Base-by-base conservation (phyloP, 1,140 invertebrate species). In the Oedothorax gibbosus region DNA sequence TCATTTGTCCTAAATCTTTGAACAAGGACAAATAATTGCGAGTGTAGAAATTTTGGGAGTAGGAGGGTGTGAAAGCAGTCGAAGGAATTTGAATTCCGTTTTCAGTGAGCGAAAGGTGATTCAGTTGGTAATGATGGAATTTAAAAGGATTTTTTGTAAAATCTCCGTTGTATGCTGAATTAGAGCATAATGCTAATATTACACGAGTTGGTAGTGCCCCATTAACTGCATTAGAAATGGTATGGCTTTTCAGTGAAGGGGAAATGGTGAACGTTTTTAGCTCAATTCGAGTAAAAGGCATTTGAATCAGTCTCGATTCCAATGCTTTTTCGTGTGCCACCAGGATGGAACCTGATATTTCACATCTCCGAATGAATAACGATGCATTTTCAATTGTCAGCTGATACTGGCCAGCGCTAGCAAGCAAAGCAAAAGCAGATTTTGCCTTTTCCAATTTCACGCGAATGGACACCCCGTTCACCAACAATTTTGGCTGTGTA, bases 101-200 rank as follows among this genome's bases (percentile, higher is more conserved):
- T 20, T 66, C 64, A 4, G 64, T 15, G 3, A 66, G 21, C 10
- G 64, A 66, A 21, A 66, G n/a, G 21, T 66, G 21, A 18, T 20
- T 66, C 18, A 66, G 21, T 11, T 66, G n/a, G 35, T 68, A 66
- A 66, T 66, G n/a, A 11, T 66, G n/a, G 64, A 66, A 66, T 18
- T 66, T 66, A 21, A 66, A 66, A 3, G 64, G 64, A 66, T 66
- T 66, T 20, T 66, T 66, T 66, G n/a, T 66, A 9, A 66, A 66
- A 66, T 66, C 64, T 5, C 64, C 64, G 18, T 66, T 66, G 7
- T 18, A 66, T 66, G 64, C 64, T 18, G 64, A 7, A 12, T 66
- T 66, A 66, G 64, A 66, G 2, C n/a, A 15, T 20, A 66, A 18
- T 2, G 12, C 20, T 9, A 66, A 3, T 18, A 66, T 66, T 20